Base-by-base conservation (phyloP, 2,888 invertebrate genomes). In the Parnassius mnemosyne region DNA sequence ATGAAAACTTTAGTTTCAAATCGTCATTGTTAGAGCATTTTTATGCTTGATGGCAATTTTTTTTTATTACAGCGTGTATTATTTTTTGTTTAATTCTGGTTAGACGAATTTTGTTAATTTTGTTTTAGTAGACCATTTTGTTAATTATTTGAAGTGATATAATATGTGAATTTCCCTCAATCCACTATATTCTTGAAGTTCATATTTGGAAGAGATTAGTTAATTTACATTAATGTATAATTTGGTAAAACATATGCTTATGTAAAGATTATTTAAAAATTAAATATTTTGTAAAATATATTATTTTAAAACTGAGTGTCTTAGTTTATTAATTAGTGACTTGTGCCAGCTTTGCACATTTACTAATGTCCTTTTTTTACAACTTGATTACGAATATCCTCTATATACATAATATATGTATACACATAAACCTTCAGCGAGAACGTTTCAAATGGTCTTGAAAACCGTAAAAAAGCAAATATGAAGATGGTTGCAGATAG, bases 271-370 rank as follows among this genome's bases (percentile, higher is more conserved):
- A 68, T 66, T 70, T 65, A 61, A 66, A 64, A 56, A n/a, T 52
- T 46, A 46, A 53, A 70, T 58, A 65, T 61, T 65, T 68, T 65
- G 65, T 68, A 64, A 74, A 74, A 73, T 71, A 72, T 73, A 73
- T 71, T 68, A 72, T 73, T 72, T 73, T 60, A 66, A 70, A 43
- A 61, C 58, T 49, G 34, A 41, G 42, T 25, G 56, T 42, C 44
- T 49, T 61, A 49, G 50, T 67, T 61, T 61, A 60, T 59, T 65
- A 43, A 43, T 43, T 11, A 43, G 43, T 34, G 34, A 34, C 34
- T 34, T 34, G 5, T 34, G 7, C 7, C 34, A 34, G 34, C 20
- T 20, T 20, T 20, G 20, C 20, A 20, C 20, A 20, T 20, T 20
- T 20, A 20, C 20, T 20, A 20, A 20, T 20, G 20, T 2, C 20